A percentile compares a stretch with the other conserved stretches of the same genome.
phyloP scores from a whole-genome alignment of 2,113 vertebrate species.

The Hypanus sabinus region DNA sequence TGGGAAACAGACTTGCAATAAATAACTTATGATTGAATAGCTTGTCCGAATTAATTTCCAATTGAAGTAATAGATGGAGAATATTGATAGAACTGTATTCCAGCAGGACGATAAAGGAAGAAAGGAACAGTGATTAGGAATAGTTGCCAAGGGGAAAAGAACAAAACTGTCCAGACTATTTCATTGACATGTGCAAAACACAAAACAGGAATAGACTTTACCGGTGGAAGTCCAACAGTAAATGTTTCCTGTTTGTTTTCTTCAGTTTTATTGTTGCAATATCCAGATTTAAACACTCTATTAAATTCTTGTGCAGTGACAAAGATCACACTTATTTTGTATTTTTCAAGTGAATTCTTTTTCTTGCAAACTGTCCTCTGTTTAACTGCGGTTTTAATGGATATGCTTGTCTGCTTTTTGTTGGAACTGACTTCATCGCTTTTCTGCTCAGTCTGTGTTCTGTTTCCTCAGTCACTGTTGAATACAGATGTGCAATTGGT shows the following conservation, averaged over 20 bases:
- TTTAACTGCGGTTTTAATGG: not conserved
- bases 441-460: not conserved
- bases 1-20: not conserved
- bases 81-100: not conserved
- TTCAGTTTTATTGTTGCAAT: conserved; percentile 1
- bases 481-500: conserved; percentile 27
- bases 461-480: conserved; percentile 20
- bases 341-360: not conserved
- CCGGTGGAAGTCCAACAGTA: not conserved
- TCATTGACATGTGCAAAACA: not conserved
- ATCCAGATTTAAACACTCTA: not conserved
- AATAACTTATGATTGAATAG: not conserved
- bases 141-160: not conserved
- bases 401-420: not conserved
- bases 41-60: not conserved
- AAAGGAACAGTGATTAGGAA: not conserved
- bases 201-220: not conserved
- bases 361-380: not conserved
- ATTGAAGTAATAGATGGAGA: not conserved
- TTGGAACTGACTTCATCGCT: conserved; percentile 29
- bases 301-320: not conserved
- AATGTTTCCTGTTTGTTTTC: not conserved
- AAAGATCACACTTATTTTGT: not conserved
- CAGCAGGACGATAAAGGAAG: not conserved
- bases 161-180: no score